A percentile compares a stretch with the other conserved stretches of the same genome.
These are phyloP conservation scores for Lacerta bilineata DNA, from an alignment of 2,797 vertebrate genomes.

Conservation along the genomic window DNA sequence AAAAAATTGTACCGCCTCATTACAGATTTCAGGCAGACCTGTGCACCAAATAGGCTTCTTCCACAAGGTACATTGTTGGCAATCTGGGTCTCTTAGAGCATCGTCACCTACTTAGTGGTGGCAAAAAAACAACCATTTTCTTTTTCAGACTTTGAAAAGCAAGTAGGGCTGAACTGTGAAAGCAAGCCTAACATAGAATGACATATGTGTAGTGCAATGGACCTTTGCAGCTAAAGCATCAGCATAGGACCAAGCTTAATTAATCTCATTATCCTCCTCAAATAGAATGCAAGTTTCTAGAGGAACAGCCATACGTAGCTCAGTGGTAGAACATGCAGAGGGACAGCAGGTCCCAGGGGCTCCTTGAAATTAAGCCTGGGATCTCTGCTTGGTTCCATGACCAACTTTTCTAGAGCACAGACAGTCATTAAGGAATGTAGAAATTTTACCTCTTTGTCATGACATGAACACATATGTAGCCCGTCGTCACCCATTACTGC, in stretches of 20 bases:
- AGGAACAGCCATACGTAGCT: no score
- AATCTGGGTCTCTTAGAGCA: neutral
- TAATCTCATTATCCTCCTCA: neutral
- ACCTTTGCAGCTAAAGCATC: neutral
- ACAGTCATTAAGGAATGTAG: no score
- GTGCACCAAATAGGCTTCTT: neutral
- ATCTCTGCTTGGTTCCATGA: no score
- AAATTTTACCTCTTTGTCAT: no score
- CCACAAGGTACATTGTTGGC: neutral
- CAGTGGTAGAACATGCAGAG: no score
- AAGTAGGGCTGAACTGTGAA: neutral
- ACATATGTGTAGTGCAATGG: no score
- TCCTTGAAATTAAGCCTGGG: no score
- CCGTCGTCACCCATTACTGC: no score
- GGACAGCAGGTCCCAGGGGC: neutral
- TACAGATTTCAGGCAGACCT: neutral
- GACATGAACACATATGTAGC: no score
- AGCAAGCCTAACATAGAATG: neutral
- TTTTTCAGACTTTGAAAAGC: neutral
- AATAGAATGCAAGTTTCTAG: neutral
- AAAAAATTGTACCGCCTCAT: neutral
- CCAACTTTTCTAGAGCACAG: no score
- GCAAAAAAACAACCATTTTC: neutral
- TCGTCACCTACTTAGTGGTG: neutral
- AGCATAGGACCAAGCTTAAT: neutral